Evolutionary conservation across 1,140 invertebrate species (phyloP).

Genomic region (Lordiphosa collinella): DNA sequence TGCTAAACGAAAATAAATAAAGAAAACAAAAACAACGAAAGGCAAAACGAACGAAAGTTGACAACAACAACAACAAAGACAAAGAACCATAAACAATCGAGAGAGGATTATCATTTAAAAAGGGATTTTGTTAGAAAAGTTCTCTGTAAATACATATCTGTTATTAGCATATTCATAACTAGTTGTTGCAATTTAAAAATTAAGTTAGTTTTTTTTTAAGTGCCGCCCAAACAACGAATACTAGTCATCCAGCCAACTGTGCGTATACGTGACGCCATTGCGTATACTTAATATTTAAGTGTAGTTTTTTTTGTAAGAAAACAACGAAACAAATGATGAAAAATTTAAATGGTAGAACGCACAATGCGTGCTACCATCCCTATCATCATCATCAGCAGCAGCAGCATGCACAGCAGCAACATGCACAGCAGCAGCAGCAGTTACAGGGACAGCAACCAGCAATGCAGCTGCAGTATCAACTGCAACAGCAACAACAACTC

Average conservation of each 20-base stretch:
- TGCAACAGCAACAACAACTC: constrained; percentile 29
- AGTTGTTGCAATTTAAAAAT: constrained; percentile 10
- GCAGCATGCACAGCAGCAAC: constrained; percentile 24
- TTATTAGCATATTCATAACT: constrained; percentile 47
- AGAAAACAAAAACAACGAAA: constrained; percentile 16
- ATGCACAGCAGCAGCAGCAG: constrained; percentile 30
- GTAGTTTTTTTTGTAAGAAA: constrained; percentile 22
- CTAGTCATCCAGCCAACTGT: constrained; percentile 63
- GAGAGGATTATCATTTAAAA: not conserved
- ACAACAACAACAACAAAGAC: constrained; percentile 37
- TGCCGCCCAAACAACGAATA: constrained; percentile 35
- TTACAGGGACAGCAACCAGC: constrained; percentile 34
- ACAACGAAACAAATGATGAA: constrained; percentile 57
- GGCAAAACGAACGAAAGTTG: constrained; percentile 62
- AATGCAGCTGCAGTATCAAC: constrained; percentile 40
- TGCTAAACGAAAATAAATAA: constrained; percentile 35
- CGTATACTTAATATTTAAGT: constrained; percentile 67
- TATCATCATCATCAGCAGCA: constrained; percentile 55
- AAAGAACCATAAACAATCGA: constrained; percentile 19
- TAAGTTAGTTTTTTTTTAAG: constrained; percentile 25
- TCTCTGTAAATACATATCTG: constrained; percentile 9
- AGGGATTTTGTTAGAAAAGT: not conserved
- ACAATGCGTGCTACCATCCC: constrained; percentile 69
- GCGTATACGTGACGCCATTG: constrained; percentile 55
- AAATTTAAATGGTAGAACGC: constrained; percentile 70